These are phyloP conservation scores for Lordiphosa fenestrarum DNA, from an alignment of 2,888 invertebrate genomes.

Conservation along the genomic window DNA sequence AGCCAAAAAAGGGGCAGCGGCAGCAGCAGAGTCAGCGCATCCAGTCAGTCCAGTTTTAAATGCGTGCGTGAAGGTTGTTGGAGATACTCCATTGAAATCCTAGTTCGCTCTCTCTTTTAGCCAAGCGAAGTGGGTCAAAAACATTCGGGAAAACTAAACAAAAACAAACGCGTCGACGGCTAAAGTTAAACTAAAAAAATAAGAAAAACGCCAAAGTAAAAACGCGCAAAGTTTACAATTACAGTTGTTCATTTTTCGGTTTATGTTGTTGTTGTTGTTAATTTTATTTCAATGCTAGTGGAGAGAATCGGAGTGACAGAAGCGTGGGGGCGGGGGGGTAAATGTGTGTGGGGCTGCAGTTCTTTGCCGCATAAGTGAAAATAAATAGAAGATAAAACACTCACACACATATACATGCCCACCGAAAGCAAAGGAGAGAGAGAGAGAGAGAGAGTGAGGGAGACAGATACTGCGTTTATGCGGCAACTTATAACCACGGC, in stretches of 20 bases:
- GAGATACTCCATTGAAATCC: constrained; percentile 46
- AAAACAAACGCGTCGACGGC: constrained; percentile 25
- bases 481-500: too few species aligned
- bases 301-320: background rate
- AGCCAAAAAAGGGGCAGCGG: constrained; percentile 54
- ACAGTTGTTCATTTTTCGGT: constrained; percentile 26
- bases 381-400: constrained; percentile 64
- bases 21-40: constrained; percentile 45
- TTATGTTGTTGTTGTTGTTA: too few species aligned
- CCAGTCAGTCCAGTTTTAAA: constrained; percentile 56
- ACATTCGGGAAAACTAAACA: constrained; percentile 39
- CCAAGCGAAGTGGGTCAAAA: constrained; percentile 64
- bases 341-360: constrained; percentile 40
- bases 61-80: constrained; percentile 70
- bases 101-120: constrained; percentile 32
- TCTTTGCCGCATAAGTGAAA: constrained; percentile 71
- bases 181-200: constrained; percentile 1
- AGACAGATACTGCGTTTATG: constrained; percentile 10
- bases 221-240: constrained; percentile 28
- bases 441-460: too few species aligned
- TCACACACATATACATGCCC: constrained; percentile 20
- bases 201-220: constrained; percentile 10
- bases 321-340: background rate
- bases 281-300: too few species aligned
- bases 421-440: constrained; percentile 21